These are phyloP conservation scores for Syngnathus floridae DNA, from an alignment of 2,113 vertebrate species.

Conservation along the genomic window DNA sequence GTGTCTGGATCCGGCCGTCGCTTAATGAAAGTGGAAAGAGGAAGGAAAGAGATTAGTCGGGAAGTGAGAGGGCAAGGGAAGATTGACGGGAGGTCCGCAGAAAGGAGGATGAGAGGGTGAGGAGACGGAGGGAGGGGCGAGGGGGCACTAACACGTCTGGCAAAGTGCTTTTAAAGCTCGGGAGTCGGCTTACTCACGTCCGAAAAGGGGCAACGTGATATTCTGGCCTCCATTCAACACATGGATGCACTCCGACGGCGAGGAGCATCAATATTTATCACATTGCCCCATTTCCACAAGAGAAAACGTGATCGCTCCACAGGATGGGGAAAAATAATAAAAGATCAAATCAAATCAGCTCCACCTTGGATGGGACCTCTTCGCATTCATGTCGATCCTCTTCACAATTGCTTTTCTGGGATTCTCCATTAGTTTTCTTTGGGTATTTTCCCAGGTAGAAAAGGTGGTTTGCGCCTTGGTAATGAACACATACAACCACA, in stretches of 20 bases:
- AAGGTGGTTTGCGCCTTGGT: too few species aligned
- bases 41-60: conserved; percentile 7
- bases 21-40: conserved; percentile 1
- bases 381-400: conserved; percentile 28
- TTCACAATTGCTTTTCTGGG: conserved; percentile 31
- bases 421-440: not conserved
- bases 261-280: conserved; percentile 74
- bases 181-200: conserved; percentile 38
- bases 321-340: conserved; percentile 62
- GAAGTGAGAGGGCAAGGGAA: conserved; percentile 21
- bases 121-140: conserved; percentile 6
- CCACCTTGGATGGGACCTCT: conserved; percentile 43
- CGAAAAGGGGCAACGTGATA: conserved; percentile 33
- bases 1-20: not conserved
- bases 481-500: too few species aligned
- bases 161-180: conserved; percentile 46
- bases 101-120: conserved; percentile 4
- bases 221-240: conserved; percentile 25
- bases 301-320: conserved; percentile 53
- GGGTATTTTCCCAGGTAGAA: too few species aligned
- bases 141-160: conserved; percentile 26
- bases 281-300: conserved; percentile 61
- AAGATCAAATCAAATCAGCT: conserved; percentile 65
- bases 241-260: conserved; percentile 35
- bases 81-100: conserved; percentile 1